Conservation (phyloP, 2,888 invertebrate genomes). For the Rotaria magnacalcarata region DNA sequence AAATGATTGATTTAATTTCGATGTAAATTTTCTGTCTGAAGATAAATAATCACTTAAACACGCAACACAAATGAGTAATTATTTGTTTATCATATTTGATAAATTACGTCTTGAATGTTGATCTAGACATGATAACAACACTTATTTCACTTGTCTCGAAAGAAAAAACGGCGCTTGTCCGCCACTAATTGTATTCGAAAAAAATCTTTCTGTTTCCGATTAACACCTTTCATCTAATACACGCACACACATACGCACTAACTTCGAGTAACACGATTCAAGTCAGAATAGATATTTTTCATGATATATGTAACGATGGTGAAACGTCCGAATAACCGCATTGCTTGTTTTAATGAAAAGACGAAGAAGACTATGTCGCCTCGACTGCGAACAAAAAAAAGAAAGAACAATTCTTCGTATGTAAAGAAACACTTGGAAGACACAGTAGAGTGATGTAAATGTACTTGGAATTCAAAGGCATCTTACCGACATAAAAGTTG, state of each 20-base stretch:
- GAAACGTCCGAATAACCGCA: background rate
- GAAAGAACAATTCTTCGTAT: background rate
- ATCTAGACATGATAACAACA: too few relatives aligned
- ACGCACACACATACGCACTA: too few relatives aligned
- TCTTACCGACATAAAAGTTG: too few relatives aligned
- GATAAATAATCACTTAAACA: background rate
- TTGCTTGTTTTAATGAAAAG: background rate
- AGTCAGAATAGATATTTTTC: background rate
- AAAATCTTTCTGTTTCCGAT: too few relatives aligned
- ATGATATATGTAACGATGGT: background rate
- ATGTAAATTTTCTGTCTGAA: background rate
- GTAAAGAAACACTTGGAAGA: background rate
- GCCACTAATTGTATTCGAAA: too few relatives aligned
- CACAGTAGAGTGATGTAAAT: background rate
- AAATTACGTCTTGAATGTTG: background rate
- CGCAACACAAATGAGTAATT: background rate
- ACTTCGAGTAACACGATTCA: too few relatives aligned
- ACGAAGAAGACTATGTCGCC: background rate
- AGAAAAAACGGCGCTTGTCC: too few relatives aligned
- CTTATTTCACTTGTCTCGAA: too few relatives aligned
- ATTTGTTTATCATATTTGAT: background rate
- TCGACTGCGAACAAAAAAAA: background rate
- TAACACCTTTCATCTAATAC: too few relatives aligned
- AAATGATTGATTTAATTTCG: background rate
- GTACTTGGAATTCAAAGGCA: background rate